Conservation (phyloP, 2,888 invertebrate species). For the Pyralis farinalis region DNA sequence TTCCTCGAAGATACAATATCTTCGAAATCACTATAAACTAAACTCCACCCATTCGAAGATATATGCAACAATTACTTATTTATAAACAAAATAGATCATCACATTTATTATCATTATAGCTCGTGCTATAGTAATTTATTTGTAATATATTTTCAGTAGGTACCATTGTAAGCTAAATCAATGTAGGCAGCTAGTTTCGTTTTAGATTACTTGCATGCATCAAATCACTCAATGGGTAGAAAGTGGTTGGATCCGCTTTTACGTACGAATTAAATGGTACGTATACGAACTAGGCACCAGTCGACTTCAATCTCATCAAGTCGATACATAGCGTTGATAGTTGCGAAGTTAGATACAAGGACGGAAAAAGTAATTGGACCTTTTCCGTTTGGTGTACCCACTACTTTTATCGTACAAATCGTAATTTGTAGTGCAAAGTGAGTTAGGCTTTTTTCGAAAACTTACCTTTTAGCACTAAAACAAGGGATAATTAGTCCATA, state of each 20-base stretch:
- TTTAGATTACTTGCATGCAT: no score
- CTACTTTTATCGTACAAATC: neutral
- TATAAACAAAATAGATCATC: no score
- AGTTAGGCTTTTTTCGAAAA: neutral
- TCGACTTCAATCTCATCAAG: slow-evolving; percentile 17
- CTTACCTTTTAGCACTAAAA: neutral
- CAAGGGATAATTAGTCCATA: neutral
- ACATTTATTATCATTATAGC: no score
- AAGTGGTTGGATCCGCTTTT: neutral
- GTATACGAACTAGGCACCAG: slow-evolving; percentile 6
- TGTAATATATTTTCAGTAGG: no score
- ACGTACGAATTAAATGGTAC: slow-evolving; percentile 9
- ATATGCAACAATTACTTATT: no score
- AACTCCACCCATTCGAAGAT: no score
- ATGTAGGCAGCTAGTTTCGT: no score
- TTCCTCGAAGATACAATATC: no score
- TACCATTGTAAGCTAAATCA: no score
- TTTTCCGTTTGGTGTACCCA: slow-evolving; percentile 16
- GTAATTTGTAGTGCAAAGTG: slow-evolving; percentile 4
- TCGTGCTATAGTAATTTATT: no score
- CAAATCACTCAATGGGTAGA: no score
- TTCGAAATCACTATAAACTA: no score
- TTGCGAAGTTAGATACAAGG: slow-evolving; percentile 19
- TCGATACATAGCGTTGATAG: slow-evolving; percentile 22
- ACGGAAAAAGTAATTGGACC: slow-evolving; percentile 19